These are phyloP conservation scores for Neolamprologus cancellatus DNA, from an alignment of 2,113 vertebrate species.

Conservation along the genomic window DNA sequence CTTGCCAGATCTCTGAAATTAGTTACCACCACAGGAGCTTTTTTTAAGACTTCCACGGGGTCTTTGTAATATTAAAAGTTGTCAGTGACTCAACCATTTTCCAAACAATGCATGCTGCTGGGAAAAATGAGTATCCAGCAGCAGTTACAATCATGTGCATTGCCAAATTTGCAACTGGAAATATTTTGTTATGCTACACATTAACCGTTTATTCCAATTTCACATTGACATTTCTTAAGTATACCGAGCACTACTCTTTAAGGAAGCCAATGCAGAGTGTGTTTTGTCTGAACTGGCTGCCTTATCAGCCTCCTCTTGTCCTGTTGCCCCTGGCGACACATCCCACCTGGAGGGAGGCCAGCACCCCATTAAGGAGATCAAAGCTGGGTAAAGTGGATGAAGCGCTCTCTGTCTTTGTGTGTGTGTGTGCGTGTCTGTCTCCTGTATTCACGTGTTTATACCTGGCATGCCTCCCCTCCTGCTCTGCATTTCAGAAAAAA, in stretches of 20 bases:
- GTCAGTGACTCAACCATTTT: background rate
- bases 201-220: background rate
- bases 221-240: background rate
- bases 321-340: conserved; percentile 51
- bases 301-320: conserved; percentile 56
- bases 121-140: background rate
- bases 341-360: conserved; percentile 56
- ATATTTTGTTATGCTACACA: background rate
- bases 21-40: background rate
- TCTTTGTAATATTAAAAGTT: background rate
- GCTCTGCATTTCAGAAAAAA: background rate
- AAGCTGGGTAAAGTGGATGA: conserved; percentile 44
- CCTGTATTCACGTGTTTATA: conserved; percentile 7
- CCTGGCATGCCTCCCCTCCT: background rate
- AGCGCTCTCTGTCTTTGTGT: background rate
- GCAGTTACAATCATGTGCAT: background rate
- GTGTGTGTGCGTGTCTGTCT: background rate
- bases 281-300: conserved; percentile 40
- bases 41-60: background rate
- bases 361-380: conserved; percentile 60
- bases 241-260: background rate
- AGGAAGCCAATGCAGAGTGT: conserved; percentile 10
- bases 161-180: background rate
- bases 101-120: background rate
- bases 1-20: background rate